These are phyloP conservation scores for Ptilorrhoa leucosticta DNA, from an alignment of 2,113 vertebrate species.

Conservation along the genomic window DNA sequence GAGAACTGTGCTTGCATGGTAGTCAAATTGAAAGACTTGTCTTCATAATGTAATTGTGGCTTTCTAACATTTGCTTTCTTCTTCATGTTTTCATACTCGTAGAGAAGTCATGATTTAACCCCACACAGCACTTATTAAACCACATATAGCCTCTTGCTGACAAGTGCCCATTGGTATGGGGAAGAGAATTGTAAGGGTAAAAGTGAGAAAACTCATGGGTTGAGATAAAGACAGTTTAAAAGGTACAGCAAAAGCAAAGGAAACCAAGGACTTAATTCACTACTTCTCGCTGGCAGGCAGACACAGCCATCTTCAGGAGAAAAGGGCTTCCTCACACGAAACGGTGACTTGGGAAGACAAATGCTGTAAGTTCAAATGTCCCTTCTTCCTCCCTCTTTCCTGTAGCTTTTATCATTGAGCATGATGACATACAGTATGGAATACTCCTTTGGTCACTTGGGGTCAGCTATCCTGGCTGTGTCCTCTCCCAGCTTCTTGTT, in stretches of 20 bases:
- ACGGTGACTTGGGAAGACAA: background rate
- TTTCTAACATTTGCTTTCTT: background rate
- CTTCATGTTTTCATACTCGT: background rate
- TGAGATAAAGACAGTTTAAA: background rate
- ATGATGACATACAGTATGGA: background rate
- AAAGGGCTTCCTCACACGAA: background rate
- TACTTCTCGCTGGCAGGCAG: background rate
- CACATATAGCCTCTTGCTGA: background rate
- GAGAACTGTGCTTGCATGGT: background rate
- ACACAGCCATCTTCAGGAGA: background rate
- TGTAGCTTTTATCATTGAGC: background rate
- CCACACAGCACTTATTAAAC: background rate
- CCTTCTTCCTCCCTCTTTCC: background rate
- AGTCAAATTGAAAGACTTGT: background rate
- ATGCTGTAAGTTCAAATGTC: background rate
- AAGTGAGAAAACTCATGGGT: background rate
- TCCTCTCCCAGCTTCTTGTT: background rate
- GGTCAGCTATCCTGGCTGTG: background rate
- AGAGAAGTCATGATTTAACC: background rate
- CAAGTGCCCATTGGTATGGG: accelerated
- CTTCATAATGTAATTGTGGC: background rate
- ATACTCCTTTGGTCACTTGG: background rate
- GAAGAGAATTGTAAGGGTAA: background rate
- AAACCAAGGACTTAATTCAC: background rate
- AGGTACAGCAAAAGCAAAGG: background rate